Evolutionary conservation across 2,113 vertebrate genomes (phyloP).

Genomic region (Gymnorhina tibicen): DNA sequence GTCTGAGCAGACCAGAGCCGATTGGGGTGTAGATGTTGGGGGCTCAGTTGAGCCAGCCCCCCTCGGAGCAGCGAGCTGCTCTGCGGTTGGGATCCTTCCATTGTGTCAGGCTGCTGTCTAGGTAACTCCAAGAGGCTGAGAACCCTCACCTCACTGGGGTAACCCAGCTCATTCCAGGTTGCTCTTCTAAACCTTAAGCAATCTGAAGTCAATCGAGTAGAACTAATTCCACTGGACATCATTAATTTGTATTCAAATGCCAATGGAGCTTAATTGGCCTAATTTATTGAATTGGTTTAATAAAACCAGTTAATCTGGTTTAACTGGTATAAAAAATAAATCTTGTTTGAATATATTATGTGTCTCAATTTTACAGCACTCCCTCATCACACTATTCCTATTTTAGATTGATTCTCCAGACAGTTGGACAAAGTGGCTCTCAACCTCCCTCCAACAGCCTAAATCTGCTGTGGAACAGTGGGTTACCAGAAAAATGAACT

Average conservation of each 20-base stretch:
- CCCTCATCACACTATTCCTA: not conserved
- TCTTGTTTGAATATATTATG: not conserved
- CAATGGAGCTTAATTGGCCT: not conserved
- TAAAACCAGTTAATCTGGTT: not conserved
- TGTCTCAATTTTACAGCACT: not conserved
- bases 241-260: not conserved
- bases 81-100: not conserved
- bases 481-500: not conserved
- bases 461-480: not conserved
- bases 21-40: fast-evolving
- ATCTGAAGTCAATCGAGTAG: not conserved
- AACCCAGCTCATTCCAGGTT: not conserved
- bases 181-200: not conserved
- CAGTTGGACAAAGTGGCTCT: not conserved
- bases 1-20: not conserved
- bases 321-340: not conserved
- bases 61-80: fast-evolving
- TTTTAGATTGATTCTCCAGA: not conserved
- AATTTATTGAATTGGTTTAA: not conserved
- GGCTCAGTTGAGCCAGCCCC: not conserved
- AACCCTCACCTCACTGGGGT: not conserved
- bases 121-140: not conserved
- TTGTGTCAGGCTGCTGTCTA: not conserved
- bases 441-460: not conserved
- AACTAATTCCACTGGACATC: not conserved